Conservation (phyloP, 2,797 vertebrate genomes). For the Momotus momota region DNA sequence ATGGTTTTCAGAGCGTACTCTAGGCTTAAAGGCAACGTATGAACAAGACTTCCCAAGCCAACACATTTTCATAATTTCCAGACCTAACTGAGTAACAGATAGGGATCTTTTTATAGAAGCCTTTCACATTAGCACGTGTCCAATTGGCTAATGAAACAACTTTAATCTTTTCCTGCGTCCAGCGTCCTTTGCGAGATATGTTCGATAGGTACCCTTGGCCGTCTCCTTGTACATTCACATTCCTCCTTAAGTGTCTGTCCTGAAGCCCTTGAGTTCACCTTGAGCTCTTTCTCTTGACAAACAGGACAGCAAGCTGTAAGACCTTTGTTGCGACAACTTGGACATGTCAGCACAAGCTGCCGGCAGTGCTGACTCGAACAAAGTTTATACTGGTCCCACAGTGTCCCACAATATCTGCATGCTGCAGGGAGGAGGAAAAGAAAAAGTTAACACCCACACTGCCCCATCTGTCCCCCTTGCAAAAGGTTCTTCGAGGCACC, state of each 20-base stretch:
- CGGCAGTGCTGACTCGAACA: slow-evolving; percentile 90
- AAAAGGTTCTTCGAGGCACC: background rate
- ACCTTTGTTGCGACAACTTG: slow-evolving; percentile 82
- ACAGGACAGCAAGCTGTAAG: slow-evolving; percentile 89
- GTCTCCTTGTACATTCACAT: slow-evolving; percentile 90
- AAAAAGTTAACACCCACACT: background rate
- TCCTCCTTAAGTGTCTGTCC: slow-evolving; percentile 84
- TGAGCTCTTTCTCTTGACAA: slow-evolving; percentile 87
- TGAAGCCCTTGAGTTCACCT: background rate
- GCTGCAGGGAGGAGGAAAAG: slow-evolving; percentile 75
- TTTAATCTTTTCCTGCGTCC: background rate
- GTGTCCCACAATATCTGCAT: slow-evolving; percentile 89
- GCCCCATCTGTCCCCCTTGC: background rate
- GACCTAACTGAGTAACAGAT: background rate
- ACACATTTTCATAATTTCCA: background rate
- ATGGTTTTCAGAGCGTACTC: background rate
- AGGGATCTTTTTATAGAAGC: background rate
- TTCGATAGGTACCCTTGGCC: slow-evolving; percentile 88
- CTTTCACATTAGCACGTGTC: background rate
- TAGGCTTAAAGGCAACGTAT: background rate
- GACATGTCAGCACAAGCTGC: slow-evolving; percentile 92
- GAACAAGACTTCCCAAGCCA: background rate
- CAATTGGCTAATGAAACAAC: background rate
- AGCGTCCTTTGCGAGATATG: background rate
- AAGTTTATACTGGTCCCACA: slow-evolving; percentile 92